These are phyloP conservation scores for Sorex araneus DNA, from an alignment of 2,113 vertebrate genomes.

Conservation along the genomic window DNA sequence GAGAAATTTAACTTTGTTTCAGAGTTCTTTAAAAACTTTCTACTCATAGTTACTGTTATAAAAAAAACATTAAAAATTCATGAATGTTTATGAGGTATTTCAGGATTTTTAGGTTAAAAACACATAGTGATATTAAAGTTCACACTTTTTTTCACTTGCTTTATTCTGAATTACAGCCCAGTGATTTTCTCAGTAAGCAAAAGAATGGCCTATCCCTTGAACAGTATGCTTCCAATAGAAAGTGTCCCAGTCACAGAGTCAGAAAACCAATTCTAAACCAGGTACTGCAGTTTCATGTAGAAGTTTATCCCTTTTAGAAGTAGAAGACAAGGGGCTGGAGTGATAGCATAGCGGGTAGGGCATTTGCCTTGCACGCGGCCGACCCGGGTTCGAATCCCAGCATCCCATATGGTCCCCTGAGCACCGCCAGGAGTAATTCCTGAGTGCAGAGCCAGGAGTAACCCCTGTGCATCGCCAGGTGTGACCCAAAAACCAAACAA, in stretches of 20 bases:
- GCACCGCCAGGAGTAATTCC: too few species aligned
- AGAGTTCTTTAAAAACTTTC: background rate
- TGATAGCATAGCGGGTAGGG: too few species aligned
- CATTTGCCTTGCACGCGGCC: too few species aligned
- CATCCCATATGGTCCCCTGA: too few species aligned
- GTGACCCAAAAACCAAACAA: too few species aligned
- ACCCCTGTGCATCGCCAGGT: too few species aligned
- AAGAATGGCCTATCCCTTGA: background rate
- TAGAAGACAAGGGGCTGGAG: too few species aligned
- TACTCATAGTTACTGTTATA: background rate
- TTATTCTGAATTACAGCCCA: background rate
- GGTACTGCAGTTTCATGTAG: background rate
- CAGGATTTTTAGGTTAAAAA: background rate
- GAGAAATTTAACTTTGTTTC: conserved; percentile 30
- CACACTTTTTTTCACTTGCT: background rate
- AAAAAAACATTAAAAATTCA: background rate
- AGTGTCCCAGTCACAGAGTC: background rate
- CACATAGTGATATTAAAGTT: background rate
- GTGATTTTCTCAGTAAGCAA: background rate
- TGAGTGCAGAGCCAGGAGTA: too few species aligned
- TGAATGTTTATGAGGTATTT: background rate
- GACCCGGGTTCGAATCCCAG: too few species aligned
- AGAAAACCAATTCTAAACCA: background rate
- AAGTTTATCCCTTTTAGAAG: background rate
- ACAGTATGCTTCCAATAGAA: background rate